Base-by-base conservation (phyloP, 2,888 invertebrate genomes). In the Himalopsyche tibetana region DNA sequence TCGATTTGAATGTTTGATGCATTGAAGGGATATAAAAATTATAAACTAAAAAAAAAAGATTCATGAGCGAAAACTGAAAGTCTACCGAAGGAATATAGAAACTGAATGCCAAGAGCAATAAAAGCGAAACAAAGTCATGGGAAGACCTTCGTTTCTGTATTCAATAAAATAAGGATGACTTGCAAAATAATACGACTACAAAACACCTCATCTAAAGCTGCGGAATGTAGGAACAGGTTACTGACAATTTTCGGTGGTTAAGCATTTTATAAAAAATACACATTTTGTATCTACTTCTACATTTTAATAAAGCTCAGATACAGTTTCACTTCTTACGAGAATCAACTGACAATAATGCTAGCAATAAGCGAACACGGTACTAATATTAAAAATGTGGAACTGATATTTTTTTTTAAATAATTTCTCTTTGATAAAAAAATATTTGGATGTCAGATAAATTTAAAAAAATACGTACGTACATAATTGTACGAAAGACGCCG, bases 11-110 rank as follows among this genome's bases (percentile, higher is more conserved):
- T 74, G 28, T 15, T 38, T 15, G 11, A 12, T 74, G 15, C 51
- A 28, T 38, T 74, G 5, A 74, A 19, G 36, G 74, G 74, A 74
- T 74, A 74, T 74, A 19, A 15, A 51, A 51, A 51, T 51, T 12
- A 5, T 15, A 15, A 3, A 51, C 2, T 0, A 9, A 11, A 36
- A 38, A n/a, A 36, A 36, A 74, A 74, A 74, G n/a, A 74, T 74
- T 38, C 74, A 74, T 74, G 74, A 19, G 15, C 74, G 36, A 74
- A 74, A 74, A 36, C 74, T 36, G 74, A 74, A 74, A 74, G 74
- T 74, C 12, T 28, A 28, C 12, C 74, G 38, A 15, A 74, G 74
- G 38, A 28, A 38, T 0, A 38, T 36, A 36, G 38, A 74, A 74
- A 38, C 74, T 36, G 8, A 74, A 74, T 74, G 74, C 74, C 74